These are phyloP conservation scores for Hydraecia micacea DNA, from an alignment of 2,888 invertebrate genomes.

Conservation along the genomic window DNA sequence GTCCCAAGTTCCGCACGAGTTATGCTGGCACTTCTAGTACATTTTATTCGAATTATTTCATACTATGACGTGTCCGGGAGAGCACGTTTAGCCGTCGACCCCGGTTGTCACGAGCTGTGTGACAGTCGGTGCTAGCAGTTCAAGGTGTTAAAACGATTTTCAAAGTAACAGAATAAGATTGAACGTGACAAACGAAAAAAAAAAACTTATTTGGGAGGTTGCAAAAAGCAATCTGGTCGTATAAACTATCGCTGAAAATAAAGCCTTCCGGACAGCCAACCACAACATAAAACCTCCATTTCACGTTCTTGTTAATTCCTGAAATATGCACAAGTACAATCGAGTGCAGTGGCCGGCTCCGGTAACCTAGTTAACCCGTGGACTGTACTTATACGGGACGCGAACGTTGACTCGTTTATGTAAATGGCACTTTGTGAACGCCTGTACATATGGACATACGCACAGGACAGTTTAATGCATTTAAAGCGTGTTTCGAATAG, in stretches of 20 bases:
- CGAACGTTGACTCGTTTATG: constrained; percentile 54
- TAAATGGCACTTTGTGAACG: constrained; percentile 49
- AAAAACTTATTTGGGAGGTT: background rate
- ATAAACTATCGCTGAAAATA: constrained; percentile 3
- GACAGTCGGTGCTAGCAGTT: background rate
- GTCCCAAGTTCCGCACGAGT: constrained; percentile 17
- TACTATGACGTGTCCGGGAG: background rate
- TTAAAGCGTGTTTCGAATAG: constrained; percentile 10
- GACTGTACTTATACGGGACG: constrained; percentile 58
- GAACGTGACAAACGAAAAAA: background rate
- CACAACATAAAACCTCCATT: constrained; percentile 20
- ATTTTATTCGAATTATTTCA: background rate
- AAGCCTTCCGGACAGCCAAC: background rate
- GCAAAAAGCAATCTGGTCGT: background rate
- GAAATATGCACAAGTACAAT: constrained; percentile 51
- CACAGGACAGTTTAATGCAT: constrained; percentile 23
- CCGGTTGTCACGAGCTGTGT: constrained; percentile 16
- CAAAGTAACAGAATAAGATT: background rate
- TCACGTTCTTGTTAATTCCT: constrained; percentile 25
- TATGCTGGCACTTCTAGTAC: background rate
- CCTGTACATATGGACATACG: constrained; percentile 21
- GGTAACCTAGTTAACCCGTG: constrained; percentile 65
- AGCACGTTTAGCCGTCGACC: background rate
- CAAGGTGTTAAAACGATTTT: background rate
- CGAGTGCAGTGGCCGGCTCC: constrained; percentile 50